Evolutionary conservation across 1,140 invertebrate species (phyloP).

Genomic region (Eriosoma lanigerum): DNA sequence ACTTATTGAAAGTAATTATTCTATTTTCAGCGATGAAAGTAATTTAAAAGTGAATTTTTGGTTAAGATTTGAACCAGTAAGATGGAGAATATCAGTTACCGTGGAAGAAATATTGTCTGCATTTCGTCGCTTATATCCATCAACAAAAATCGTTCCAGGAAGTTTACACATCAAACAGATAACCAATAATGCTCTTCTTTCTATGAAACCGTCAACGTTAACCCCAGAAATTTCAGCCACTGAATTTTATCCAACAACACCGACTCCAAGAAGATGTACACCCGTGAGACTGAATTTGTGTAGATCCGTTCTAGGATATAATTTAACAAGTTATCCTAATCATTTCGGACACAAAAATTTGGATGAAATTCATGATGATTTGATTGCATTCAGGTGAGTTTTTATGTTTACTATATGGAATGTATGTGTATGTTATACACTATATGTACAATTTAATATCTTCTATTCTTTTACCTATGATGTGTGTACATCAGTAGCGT

Average conservation of each 20-base stretch:
- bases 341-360: slow-evolving; percentile 67
- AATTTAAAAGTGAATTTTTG: slow-evolving; percentile 74
- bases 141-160: slow-evolving; percentile 62
- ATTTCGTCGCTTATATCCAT: slow-evolving; percentile 54
- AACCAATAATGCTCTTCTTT: slow-evolving; percentile 13
- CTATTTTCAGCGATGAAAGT: slow-evolving; percentile 64
- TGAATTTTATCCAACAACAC: slow-evolving; percentile 56
- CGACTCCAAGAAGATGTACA: slow-evolving; percentile 68
- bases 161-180: slow-evolving; percentile 69
- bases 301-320: slow-evolving; percentile 45
- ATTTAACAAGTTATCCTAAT: slow-evolving; percentile 69
- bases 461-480: too few species aligned
- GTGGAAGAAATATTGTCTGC: slow-evolving; percentile 64
- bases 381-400: slow-evolving; percentile 71
- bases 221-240: slow-evolving; percentile 58
- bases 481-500: too few species aligned
- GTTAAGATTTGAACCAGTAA: slow-evolving; percentile 67
- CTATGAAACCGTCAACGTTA: slow-evolving; percentile 5
- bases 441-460: too few species aligned
- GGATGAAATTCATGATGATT: slow-evolving; percentile 71
- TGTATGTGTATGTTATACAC: too few species aligned
- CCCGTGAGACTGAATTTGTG: slow-evolving; percentile 25
- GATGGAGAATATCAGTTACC: slow-evolving; percentile 60
- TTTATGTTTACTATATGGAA: too few species aligned
- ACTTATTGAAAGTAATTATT: background rate